Conservation (phyloP, 2,113 vertebrate genomes). For the Zapornia atra region DNA sequence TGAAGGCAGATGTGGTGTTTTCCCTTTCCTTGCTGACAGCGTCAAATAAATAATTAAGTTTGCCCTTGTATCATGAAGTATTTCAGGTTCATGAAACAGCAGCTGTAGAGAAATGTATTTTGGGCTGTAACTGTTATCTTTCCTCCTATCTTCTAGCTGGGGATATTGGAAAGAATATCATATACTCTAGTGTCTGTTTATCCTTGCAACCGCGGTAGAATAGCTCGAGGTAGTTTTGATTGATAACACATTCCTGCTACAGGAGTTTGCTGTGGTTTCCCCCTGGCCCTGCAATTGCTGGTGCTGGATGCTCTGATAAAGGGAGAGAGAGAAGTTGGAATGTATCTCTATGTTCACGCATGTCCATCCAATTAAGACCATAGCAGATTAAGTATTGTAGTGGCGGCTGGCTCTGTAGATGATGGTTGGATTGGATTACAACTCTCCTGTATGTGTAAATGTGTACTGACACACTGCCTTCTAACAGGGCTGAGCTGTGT, state of each 20-base stretch:
- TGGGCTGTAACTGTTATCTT: not conserved
- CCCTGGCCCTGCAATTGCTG: not conserved
- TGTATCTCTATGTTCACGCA: not conserved
- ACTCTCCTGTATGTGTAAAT: not conserved
- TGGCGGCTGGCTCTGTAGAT: not conserved
- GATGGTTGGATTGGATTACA: not conserved
- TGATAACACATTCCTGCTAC: not conserved
- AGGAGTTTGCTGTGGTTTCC: not conserved
- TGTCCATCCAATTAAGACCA: not conserved
- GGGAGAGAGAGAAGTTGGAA: not conserved
- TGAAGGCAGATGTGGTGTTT: not conserved
- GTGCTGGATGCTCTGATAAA: not conserved
- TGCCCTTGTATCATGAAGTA: not conserved
- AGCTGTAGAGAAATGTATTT: not conserved
- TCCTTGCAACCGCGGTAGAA: not conserved
- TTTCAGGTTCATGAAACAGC: not conserved
- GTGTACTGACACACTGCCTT: not conserved
- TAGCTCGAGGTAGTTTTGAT: not conserved
- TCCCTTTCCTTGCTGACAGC: not conserved
- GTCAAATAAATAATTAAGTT: not conserved
- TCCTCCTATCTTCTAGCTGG: not conserved
- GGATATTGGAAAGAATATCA: not conserved
- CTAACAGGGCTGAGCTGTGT: not conserved
- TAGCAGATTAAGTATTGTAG: not conserved
- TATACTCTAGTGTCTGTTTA: not conserved